phyloP scores from a whole-genome alignment of 2,113 vertebrate species.

The Oophaga pumilio region DNA sequence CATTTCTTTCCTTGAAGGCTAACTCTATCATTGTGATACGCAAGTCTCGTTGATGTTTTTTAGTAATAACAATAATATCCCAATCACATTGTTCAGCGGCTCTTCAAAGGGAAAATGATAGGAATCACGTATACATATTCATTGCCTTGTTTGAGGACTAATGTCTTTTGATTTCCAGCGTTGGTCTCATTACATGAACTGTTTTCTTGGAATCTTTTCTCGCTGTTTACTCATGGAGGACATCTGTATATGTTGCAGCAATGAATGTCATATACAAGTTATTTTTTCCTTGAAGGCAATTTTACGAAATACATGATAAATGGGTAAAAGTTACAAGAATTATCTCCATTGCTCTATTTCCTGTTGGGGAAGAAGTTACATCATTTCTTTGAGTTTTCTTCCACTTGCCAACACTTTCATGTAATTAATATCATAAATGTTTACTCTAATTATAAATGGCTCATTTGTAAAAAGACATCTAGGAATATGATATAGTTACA shows the following conservation, averaged over 20 bases:
- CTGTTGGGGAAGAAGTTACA: slow-evolving; percentile 1
- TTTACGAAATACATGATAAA: not conserved
- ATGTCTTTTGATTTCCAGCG: not conserved
- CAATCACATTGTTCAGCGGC: not conserved
- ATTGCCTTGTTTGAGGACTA: not conserved
- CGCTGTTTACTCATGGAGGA: slow-evolving; percentile 24
- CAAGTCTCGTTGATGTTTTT: not conserved
- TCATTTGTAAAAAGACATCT: not conserved
- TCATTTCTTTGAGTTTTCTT: slow-evolving; percentile 3
- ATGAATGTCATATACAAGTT: slow-evolving; percentile 19
- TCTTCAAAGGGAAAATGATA: not conserved
- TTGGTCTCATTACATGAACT: not conserved
- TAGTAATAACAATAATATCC: not conserved
- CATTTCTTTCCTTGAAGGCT: not conserved
- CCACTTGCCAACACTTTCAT: not conserved
- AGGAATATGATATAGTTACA: not conserved
- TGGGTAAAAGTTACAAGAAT: not conserved
- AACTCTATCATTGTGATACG: too few relatives aligned
- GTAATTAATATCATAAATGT: not conserved
- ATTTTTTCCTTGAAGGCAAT: not conserved
- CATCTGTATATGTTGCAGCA: slow-evolving; percentile 39
- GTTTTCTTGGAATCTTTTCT: slow-evolving; percentile 10
- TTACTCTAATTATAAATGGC: not conserved
- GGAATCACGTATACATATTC: not conserved
- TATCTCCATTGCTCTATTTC: not conserved